A percentile compares a stretch with the other conserved stretches of the same genome.
These are phyloP conservation scores for Arvicanthis niloticus DNA, from an alignment of 2,113 vertebrate species.

Conservation along the genomic window DNA sequence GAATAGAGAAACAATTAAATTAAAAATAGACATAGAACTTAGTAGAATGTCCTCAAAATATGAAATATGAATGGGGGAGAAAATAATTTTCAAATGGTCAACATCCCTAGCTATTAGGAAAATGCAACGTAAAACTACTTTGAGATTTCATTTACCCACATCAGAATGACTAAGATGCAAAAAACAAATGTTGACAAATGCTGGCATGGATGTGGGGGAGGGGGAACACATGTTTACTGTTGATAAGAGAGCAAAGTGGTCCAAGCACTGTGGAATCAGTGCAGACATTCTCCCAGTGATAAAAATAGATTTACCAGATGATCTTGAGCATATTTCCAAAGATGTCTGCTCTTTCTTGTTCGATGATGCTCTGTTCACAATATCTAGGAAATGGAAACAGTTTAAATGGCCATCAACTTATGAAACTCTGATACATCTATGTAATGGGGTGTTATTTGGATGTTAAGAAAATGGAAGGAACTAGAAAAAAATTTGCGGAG, in stretches of 20 bases:
- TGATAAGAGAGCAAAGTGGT: neutral
- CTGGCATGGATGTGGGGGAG: neutral
- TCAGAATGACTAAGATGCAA: neutral
- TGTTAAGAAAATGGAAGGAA: neutral
- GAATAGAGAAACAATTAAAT: neutral
- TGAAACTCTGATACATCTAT: neutral
- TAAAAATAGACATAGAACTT: neutral
- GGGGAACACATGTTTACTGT: neutral
- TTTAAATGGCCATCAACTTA: neutral
- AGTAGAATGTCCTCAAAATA: neutral
- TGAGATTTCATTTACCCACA: neutral
- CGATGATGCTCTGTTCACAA: neutral
- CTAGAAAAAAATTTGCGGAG: neutral
- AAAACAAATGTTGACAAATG: neutral
- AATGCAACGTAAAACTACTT: neutral
- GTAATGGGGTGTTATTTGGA: neutral
- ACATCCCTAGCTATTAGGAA: neutral
- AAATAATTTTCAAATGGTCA: neutral
- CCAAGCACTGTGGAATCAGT: too few relatives aligned
- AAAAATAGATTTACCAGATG: neutral
- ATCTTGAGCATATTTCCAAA: neutral
- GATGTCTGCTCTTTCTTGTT: neutral
- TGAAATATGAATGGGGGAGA: neutral
- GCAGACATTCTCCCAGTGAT: neutral
- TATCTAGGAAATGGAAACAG: neutral